Conservation (phyloP, 1,140 invertebrate species). For the Musca vetustissima region DNA sequence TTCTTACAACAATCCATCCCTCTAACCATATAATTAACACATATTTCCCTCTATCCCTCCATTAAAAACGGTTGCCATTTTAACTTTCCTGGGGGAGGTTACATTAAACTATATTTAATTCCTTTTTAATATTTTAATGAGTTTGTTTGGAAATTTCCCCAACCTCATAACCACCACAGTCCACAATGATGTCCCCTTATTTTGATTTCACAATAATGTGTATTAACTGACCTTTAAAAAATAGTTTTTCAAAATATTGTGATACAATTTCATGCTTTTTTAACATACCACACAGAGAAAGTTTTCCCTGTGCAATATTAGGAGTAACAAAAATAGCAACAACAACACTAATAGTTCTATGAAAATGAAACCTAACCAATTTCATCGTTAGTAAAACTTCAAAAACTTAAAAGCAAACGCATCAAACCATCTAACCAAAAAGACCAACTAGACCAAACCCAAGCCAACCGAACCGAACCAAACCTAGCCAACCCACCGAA, state of each 20-base stretch:
- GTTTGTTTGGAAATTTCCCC: not conserved
- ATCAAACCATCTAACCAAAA: too few relatives aligned
- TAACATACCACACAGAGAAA: constrained; percentile 2
- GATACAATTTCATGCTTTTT: not conserved
- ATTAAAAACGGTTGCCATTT: too few relatives aligned
- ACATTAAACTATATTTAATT: not conserved
- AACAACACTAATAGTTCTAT: not conserved
- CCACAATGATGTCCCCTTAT: too few relatives aligned
- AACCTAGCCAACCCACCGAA: not conserved
- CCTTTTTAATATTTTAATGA: not conserved
- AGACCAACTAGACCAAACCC: not conserved
- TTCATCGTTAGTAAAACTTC: not conserved
- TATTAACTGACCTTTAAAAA: constrained; percentile 19
- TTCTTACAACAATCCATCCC: too few relatives aligned
- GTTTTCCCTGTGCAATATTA: not conserved
- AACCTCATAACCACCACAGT: not conserved
- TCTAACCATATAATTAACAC: too few relatives aligned
- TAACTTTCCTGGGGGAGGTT: too few relatives aligned
- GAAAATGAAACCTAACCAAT: not conserved
- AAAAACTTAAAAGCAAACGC: not conserved
- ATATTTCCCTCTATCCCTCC: too few relatives aligned
- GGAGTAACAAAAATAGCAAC: not conserved
- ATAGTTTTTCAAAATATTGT: constrained; percentile 7
- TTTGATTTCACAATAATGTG: not conserved
- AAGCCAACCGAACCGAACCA: not conserved